Evolutionary conservation across 2,888 invertebrate genomes (phyloP).

Genomic region (Eupithecia tripunctaria): DNA sequence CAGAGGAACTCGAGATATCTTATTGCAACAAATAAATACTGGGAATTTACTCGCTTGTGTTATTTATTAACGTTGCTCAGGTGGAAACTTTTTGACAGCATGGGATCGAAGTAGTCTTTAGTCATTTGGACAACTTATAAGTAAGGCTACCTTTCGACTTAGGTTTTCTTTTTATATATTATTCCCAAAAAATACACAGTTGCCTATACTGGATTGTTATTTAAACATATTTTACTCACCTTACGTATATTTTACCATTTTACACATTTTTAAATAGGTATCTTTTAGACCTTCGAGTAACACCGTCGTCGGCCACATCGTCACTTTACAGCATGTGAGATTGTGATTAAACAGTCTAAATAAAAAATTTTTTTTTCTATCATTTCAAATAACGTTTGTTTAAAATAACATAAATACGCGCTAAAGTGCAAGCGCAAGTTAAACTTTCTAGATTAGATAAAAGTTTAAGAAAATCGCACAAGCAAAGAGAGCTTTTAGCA

Average conservation of each 20-base stretch:
- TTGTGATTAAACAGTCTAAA: too few species aligned
- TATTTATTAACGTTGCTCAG: neutral
- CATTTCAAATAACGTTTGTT: neutral
- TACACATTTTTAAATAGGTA: too few species aligned
- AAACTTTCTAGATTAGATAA: neutral
- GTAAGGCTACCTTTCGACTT: neutral
- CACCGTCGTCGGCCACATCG: too few species aligned
- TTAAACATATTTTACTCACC: too few species aligned
- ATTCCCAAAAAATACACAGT: neutral
- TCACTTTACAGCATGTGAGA: too few species aligned
- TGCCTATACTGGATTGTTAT: too few species aligned
- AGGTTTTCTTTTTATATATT: neutral
- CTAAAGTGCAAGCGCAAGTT: neutral
- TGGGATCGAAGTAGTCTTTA: neutral
- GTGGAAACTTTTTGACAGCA: neutral
- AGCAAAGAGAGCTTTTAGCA: neutral
- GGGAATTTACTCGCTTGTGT: neutral
- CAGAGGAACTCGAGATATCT: slow-evolving; percentile 12
- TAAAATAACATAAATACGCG: neutral
- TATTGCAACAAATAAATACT: slow-evolving; percentile 9
- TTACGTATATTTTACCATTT: too few species aligned
- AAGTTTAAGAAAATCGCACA: neutral
- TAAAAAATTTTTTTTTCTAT: neutral
- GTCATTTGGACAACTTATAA: neutral
- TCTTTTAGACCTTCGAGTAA: too few species aligned